Evolutionary conservation across 2,797 vertebrate genomes (phyloP), one percentile per base, ranked within the genome.

Genomic region (Brachyrhaphis roseni): DNA sequence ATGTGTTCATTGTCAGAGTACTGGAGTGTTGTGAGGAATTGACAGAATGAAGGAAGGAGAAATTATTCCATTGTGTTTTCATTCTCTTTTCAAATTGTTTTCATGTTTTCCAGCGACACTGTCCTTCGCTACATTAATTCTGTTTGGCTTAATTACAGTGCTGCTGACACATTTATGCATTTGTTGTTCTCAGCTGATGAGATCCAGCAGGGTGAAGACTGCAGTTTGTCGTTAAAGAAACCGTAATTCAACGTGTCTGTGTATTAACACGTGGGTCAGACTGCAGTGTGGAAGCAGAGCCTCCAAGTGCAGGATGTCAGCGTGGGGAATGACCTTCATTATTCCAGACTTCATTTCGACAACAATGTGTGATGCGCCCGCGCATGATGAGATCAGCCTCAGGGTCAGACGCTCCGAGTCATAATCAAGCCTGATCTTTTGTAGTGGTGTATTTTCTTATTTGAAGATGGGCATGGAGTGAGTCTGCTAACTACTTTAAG

Each of bases 261-360:
- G n/a, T 62, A 47, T 55, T 23, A 51, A 39, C 66, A 72, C 43
- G 51, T n/a, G 6, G 3, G 8, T 70, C 23, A 18, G 64, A 31
- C 28, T 59, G 36, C 15, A 53, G 45, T 45, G 72, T 26, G 74
- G 39, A 77, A 78, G 76, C 43, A 20, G 12, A 70, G 41, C 66
- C 12, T 43, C 39, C 31, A 73, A 78, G 80, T 43, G 45, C 34
- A 55, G 10, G 0, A 5, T 31, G 57, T 15, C 36, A 45, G 57
- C 55, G 28, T 55, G 43, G 45, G 20, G 74, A 83, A 75, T 75
- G 5, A 82, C 80, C 71, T 82, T 80, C 53, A 62, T 86, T 86
- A 71, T 71, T 73, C 15, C 5, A 45, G 39, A 55, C 72, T 76
- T 77, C 1, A 73, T 34, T 86, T 47, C 53, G 53, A 82, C 43